A percentile compares a stretch with the other conserved stretches of the same genome.
These are phyloP conservation scores for Macrosiphum euphorbiae DNA, from an alignment of 2,888 invertebrate genomes.

Conservation along the genomic window DNA sequence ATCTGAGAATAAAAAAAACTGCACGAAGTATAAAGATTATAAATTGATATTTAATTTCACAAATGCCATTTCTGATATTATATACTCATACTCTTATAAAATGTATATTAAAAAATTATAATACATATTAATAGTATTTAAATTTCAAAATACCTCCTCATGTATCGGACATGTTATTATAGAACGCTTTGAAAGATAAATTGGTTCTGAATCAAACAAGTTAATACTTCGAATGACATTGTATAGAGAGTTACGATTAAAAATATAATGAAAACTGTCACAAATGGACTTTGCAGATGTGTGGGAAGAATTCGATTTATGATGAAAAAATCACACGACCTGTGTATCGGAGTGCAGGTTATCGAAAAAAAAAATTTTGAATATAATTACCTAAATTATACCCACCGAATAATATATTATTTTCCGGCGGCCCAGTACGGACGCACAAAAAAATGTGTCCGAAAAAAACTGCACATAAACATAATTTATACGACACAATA, in stretches of 20 bases:
- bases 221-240: background rate
- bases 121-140: slow-evolving; percentile 8
- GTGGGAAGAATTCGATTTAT: background rate
- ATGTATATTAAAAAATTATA: background rate
- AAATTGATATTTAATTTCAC: background rate
- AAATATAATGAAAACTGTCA: slow-evolving; percentile 9
- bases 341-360: background rate
- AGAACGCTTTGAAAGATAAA: background rate
- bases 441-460: background rate
- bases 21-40: background rate
- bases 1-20: background rate
- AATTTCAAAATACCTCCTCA: background rate
- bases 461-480: background rate
- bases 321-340: background rate
- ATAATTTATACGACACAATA: slow-evolving; percentile 1
- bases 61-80: background rate
- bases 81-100: background rate
- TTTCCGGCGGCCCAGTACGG: background rate
- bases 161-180: background rate
- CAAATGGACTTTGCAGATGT: background rate
- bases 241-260: background rate
- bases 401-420: background rate
- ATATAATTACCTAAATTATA: background rate
- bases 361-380: background rate
- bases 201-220: background rate